A percentile compares a stretch with the other conserved stretches of the same genome.
Evolutionary conservation across 2,113 vertebrate species (phyloP).

Genomic region (Caranx ignobilis): DNA sequence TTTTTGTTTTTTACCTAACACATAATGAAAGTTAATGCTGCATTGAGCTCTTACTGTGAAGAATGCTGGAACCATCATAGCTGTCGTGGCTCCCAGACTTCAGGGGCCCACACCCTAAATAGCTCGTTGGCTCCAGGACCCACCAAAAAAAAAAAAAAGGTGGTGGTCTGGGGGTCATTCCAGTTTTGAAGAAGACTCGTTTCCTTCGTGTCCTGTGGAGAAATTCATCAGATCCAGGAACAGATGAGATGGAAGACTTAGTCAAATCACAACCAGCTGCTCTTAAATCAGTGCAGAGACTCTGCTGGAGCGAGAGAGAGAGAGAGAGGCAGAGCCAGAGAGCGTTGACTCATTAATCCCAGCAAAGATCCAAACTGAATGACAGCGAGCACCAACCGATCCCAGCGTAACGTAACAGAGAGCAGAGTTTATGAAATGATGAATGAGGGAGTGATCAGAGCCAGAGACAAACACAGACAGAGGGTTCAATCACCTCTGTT

Average conservation of each 20-base stretch:
- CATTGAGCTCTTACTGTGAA: no score
- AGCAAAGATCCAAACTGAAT: background rate
- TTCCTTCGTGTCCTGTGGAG: background rate
- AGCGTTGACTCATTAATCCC: conserved; percentile 15
- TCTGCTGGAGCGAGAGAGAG: conserved; percentile 39
- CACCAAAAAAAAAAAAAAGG: background rate
- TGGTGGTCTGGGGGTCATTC: background rate
- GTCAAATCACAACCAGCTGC: conserved; percentile 73
- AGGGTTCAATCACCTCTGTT: background rate
- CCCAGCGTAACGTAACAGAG: background rate
- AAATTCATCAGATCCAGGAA: conserved; percentile 33
- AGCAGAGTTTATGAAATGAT: background rate
- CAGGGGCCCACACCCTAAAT: background rate
- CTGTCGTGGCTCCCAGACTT: background rate
- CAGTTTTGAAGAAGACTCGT: background rate
- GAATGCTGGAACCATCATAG: no score
- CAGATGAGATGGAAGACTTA: conserved; percentile 26
- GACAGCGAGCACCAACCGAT: conserved; percentile 1
- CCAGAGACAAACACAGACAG: background rate
- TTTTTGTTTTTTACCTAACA: no score
- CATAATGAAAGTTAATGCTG: no score
- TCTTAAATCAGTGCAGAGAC: conserved; percentile 46
- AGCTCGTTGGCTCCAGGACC: background rate
- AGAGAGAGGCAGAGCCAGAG: conserved; percentile 15
- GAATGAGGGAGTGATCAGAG: background rate